These are phyloP conservation scores for Acrossocheilus fasciatus DNA, from an alignment of 2,797 vertebrate species.

Conservation along the genomic window DNA sequence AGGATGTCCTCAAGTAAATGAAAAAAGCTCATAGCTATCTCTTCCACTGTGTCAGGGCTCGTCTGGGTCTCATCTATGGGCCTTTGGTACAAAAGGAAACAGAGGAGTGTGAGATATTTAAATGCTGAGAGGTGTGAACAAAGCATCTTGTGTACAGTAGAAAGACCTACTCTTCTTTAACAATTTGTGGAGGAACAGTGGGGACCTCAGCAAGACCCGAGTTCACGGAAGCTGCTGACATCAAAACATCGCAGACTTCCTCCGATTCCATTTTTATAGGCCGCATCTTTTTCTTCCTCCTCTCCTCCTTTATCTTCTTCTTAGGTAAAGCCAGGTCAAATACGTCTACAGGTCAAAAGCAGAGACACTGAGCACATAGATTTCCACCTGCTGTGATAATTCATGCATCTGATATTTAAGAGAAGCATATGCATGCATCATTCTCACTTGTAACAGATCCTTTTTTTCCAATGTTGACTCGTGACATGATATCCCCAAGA, in stretches of 20 bases:
- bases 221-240: slow-evolving; percentile 72
- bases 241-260: slow-evolving; percentile 84
- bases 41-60: slow-evolving; percentile 87
- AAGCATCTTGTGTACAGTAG: slow-evolving; percentile 53
- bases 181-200: slow-evolving; percentile 78
- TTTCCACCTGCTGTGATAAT: not conserved
- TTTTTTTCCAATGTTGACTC: slow-evolving; percentile 92
- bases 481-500: slow-evolving; percentile 90
- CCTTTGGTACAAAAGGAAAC: slow-evolving; percentile 69
- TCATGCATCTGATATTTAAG: not conserved
- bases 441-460: slow-evolving; percentile 87
- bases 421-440: not conserved
- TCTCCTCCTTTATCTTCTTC: slow-evolving; percentile 93
- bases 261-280: slow-evolving; percentile 90
- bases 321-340: slow-evolving; percentile 91
- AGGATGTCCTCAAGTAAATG: slow-evolving; percentile 90
- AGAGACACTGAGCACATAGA: not conserved
- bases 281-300: slow-evolving; percentile 90
- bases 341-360: slow-evolving; percentile 75
- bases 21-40: slow-evolving; percentile 94
- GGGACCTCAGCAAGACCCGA: slow-evolving; percentile 82
- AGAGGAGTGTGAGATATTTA: slow-evolving; percentile 30
- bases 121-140: slow-evolving; percentile 58
- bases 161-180: slow-evolving; percentile 94
- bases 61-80: slow-evolving; percentile 89